Percentiles rank a stretch among this genome's conserved stretches.
Conservation (phyloP, 2,888 invertebrate genomes). For the Eupelmus urozonus region DNA sequence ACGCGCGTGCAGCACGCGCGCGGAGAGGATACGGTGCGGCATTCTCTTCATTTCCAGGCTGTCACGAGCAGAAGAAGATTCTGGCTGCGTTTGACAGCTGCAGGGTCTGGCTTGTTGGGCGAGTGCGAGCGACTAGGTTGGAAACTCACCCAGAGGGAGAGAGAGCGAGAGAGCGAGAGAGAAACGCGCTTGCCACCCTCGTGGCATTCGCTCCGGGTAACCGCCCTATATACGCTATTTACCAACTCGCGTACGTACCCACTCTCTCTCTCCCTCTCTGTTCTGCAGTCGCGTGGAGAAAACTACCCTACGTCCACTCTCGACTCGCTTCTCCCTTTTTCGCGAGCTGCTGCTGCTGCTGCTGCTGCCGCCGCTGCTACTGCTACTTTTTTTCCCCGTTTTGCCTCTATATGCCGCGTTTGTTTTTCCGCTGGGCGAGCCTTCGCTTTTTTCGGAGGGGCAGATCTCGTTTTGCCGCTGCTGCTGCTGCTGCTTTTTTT, state of each 20-base stretch:
- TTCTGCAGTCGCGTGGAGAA: constrained; percentile 32
- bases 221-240: constrained; percentile 57
- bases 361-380: too few species aligned
- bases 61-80: constrained; percentile 78
- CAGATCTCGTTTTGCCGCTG: too few species aligned
- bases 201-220: constrained; percentile 55
- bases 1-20: constrained; percentile 28
- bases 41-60: constrained; percentile 78
- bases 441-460: not conserved
- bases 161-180: constrained; percentile 61
- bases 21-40: constrained; percentile 58
- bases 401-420: constrained; percentile 33
- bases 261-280: constrained; percentile 19
- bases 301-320: constrained; percentile 55
- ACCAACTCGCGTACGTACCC: constrained; percentile 26
- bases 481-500: constrained; percentile 12
- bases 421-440: constrained; percentile 39
- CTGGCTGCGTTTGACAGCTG: constrained; percentile 71
- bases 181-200: constrained; percentile 53
- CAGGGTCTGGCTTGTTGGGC: constrained; percentile 68
- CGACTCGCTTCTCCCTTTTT: constrained; percentile 53
- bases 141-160: constrained; percentile 43
- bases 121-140: constrained; percentile 29
- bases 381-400: too few species aligned
- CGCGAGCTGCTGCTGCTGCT: too few species aligned